Percentiles rank a stretch among this genome's conserved stretches.
Conservation (phyloP, 2,797 vertebrate species). For the Manis crassicaudata region DNA sequence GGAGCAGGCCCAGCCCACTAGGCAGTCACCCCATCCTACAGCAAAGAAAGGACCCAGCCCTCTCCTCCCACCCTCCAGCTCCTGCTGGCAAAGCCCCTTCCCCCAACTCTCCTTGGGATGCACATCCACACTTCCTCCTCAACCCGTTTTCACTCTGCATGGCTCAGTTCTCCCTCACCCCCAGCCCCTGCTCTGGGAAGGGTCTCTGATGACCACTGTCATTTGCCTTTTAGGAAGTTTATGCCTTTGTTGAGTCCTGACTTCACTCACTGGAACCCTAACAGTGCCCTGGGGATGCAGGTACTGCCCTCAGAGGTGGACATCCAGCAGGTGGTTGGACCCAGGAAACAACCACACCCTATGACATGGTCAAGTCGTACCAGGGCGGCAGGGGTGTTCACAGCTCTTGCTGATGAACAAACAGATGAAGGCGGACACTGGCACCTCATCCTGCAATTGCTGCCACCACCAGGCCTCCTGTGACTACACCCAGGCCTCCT, state of each 20-base stretch:
- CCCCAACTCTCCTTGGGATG: background rate
- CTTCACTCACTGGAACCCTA: background rate
- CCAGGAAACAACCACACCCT: background rate
- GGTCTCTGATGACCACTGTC: background rate
- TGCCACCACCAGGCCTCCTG: background rate
- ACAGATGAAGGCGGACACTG: background rate
- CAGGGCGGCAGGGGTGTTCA: background rate
- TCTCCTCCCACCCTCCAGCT: background rate
- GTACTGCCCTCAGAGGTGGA: background rate
- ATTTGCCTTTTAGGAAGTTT: background rate
- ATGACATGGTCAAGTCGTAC: background rate
- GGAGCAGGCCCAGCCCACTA: background rate
- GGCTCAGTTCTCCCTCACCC: background rate
- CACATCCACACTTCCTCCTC: background rate
- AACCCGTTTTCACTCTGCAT: background rate
- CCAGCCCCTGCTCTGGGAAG: background rate
- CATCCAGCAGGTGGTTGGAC: background rate
- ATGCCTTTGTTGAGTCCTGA: background rate
- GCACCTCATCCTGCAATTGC: too few species aligned
- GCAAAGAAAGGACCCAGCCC: background rate
- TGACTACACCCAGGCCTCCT: background rate
- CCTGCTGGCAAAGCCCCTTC: background rate
- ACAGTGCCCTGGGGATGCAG: background rate
- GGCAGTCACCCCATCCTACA: fast-evolving
- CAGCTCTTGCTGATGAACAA: background rate